Evolutionary conservation across 2,113 vertebrate genomes (phyloP).

Genomic region (Bufo bufo): DNA sequence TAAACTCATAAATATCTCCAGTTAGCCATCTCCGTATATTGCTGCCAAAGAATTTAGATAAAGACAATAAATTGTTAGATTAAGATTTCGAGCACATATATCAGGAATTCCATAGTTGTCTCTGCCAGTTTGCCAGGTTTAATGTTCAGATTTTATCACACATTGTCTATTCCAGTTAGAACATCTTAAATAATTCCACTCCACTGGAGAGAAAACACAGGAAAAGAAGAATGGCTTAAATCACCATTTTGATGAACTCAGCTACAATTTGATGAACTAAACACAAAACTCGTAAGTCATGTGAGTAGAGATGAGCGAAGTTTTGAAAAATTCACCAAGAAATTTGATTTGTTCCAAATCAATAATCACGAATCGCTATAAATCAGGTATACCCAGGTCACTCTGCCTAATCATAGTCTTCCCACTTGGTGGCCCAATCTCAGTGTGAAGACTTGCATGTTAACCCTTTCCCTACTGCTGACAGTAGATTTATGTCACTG

Average conservation of each 20-base stretch:
- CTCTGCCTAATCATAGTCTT: too few relatives aligned
- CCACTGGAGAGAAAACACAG: neutral
- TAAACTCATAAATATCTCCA: constrained; percentile 28
- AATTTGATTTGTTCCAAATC: too few relatives aligned
- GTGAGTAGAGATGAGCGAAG: neutral
- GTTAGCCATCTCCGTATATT: neutral
- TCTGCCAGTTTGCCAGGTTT: constrained; percentile 37
- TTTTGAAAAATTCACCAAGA: too few relatives aligned
- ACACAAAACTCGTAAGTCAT: constrained; percentile 4
- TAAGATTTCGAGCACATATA: constrained; percentile 42
- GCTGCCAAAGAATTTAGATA: constrained; percentile 36
- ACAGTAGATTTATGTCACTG: too few relatives aligned
- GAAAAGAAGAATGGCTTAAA: neutral
- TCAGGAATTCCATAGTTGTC: constrained; percentile 27
- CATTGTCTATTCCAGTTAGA: constrained; percentile 38
- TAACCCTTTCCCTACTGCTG: too few relatives aligned
- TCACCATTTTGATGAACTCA: neutral
- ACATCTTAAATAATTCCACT: constrained; percentile 4
- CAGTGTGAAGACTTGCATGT: too few relatives aligned
- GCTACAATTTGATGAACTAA: neutral
- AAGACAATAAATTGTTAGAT: constrained; percentile 40
- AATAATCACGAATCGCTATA: too few relatives aligned
- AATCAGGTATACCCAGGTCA: too few relatives aligned
- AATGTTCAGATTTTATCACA: constrained; percentile 50
- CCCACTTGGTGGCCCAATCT: too few relatives aligned